These are phyloP conservation scores for Monodelphis domestica DNA, from an alignment of 2,797 vertebrate genomes.

Conservation along the genomic window DNA sequence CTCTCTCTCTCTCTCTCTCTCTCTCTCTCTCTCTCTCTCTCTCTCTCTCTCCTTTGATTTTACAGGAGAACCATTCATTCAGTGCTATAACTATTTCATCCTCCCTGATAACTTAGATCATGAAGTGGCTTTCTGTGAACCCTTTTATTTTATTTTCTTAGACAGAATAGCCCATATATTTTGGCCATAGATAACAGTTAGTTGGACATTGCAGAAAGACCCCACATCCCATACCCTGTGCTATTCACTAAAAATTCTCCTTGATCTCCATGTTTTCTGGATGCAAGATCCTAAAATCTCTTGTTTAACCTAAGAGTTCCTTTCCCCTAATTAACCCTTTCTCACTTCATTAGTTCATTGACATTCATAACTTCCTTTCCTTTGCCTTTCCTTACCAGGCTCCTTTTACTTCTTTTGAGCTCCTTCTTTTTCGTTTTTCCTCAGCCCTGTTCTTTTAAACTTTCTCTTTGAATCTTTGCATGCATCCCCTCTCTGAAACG, in stretches of 20 bases:
- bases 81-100: neutral
- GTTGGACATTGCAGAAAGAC: neutral
- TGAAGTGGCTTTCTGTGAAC: neutral
- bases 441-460: neutral
- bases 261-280: neutral
- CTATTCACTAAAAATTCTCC: neutral
- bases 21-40: no score
- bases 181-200: neutral
- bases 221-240: neutral
- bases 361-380: neutral
- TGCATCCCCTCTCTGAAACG: neutral
- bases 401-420: neutral
- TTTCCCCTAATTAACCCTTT: neutral
- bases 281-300: neutral
- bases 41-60: neutral
- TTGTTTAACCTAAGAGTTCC: neutral
- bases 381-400: neutral
- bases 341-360: neutral
- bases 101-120: neutral
- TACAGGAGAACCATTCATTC: neutral
- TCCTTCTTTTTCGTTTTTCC: neutral
- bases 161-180: neutral
- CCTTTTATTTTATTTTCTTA: neutral
- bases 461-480: neutral
- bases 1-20: no score